Percentiles rank a stretch among this genome's conserved stretches.
phyloP scores from a whole-genome alignment of 2,113 vertebrate species.

The Egretta garzetta region DNA sequence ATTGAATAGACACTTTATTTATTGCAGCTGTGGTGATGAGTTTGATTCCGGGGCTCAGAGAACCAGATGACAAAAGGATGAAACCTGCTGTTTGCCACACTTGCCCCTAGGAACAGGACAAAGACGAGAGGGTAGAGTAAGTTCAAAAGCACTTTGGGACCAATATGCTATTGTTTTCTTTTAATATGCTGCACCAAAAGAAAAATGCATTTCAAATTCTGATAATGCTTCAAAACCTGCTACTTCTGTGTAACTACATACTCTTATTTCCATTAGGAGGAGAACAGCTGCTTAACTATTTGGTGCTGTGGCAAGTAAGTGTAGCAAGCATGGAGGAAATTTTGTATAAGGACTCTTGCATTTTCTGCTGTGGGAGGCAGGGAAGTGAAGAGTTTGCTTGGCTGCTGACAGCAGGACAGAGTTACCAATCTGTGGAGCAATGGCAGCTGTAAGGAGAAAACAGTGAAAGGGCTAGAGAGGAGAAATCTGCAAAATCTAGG shows the following conservation, averaged over 20 bases:
- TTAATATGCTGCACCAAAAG: conserved; percentile 21
- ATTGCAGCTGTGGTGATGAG: conserved; percentile 71
- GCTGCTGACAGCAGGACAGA: not conserved
- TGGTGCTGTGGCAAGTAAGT: not conserved
- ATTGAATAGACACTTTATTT: conserved; percentile 73
- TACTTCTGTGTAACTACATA: conserved; percentile 6
- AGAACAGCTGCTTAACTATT: not conserved
- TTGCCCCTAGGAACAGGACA: conserved; percentile 28
- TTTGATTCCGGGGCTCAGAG: conserved; percentile 60
- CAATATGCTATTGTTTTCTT: conserved; percentile 47
- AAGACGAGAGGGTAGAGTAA: conserved; percentile 15
- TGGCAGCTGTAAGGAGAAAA: not conserved
- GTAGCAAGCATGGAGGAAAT: not conserved
- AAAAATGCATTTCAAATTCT: conserved; percentile 23
- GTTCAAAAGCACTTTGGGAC: conserved; percentile 13
- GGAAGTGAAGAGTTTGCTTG: not conserved
- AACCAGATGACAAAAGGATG: conserved; percentile 58
- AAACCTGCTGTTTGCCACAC: conserved; percentile 14
- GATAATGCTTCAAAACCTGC: conserved; percentile 9
- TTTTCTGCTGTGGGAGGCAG: not conserved
- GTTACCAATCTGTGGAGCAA: not conserved
- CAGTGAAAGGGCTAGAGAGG: not conserved
- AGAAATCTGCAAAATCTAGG: not conserved
- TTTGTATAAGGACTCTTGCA: not conserved
- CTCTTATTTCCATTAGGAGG: not conserved